Conservation (phyloP, 2,888 invertebrate genomes). For the Chymomyza caudatula region DNA sequence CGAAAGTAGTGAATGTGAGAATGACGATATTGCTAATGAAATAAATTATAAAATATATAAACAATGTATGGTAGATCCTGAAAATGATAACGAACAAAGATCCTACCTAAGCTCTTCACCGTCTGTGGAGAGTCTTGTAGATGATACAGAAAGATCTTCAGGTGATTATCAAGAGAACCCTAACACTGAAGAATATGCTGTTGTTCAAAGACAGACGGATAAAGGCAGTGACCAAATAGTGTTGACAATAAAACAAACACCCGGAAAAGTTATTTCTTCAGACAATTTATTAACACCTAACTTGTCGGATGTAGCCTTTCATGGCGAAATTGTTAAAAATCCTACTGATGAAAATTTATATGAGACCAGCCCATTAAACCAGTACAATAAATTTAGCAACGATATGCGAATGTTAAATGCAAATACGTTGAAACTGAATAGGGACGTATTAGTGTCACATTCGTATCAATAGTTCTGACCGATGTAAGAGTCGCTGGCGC, state of each 20-base stretch:
- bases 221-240: conserved; percentile 71
- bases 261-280: conserved; percentile 69
- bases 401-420: too few species aligned
- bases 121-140: conserved; percentile 14
- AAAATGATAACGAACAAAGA: conserved; percentile 30
- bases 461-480: too few species aligned
- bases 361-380: neutral
- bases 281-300: conserved; percentile 50
- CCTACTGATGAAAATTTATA: too few species aligned
- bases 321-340: too few species aligned
- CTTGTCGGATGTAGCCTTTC: conserved; percentile 29
- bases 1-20: conserved; percentile 48
- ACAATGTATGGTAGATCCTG: neutral
- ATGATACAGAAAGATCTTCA: neutral
- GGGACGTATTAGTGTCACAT: too few species aligned
- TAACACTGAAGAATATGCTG: conserved; percentile 66
- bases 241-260: conserved; percentile 75
- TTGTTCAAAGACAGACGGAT: conserved; percentile 49
- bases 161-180: conserved; percentile 26
- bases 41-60: conserved; percentile 17
- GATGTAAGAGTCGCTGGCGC: too few species aligned
- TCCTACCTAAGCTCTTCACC: conserved; percentile 22
- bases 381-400: neutral
- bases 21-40: conserved; percentile 32
- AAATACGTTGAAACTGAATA: too few species aligned